Base-by-base conservation (phyloP, 1,140 invertebrate genomes). In the Akabosia matsudoensis region DNA sequence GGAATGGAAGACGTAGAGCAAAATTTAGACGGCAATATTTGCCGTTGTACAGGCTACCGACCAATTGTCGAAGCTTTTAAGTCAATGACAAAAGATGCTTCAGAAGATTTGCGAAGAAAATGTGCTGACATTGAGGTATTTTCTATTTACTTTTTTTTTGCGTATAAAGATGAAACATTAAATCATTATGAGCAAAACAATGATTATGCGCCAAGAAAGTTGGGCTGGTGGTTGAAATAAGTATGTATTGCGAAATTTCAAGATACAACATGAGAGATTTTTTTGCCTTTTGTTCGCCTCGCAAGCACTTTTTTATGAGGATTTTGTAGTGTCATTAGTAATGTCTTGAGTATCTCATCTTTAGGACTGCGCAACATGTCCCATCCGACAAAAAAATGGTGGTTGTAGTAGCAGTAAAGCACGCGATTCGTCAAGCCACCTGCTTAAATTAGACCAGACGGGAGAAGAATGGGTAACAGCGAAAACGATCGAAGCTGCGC, bases 21-120 rank as follows among this genome's bases (percentile, higher is more conserved):
- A 14, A 78, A 74, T 10, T 76, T 85, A 28, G 83, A 84, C 24
- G 26, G 56, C n/a, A 79, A 79, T 70, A 28, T 28, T 64, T 31
- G 70, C 70, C 34, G 26, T 70, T 61, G 70, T 75, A 88, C 87
- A 10, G 87, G 87, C 3, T 88, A 88, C 79, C 78, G 87, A 33
- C 85, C 87, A 24, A 88, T 88, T 79, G 78, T 88, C 18, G 78
- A 79, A 70, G 88, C 92, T 31, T 94, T 94, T 83, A 94, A 94
- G 84, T 89, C 90, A 1, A 90, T 92, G 75, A 89, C 90, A 0
- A 83, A 81, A 0, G 90, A 93, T 82, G 88, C 88, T 0, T 82
- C 84, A 28, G 82, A 85, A 0, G 77, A 87, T 24, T 82, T 88
- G 30, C 83, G 86, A 28, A 81, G 71, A 45, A 78, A 71, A 74